Evolutionary conservation across 2,797 vertebrate genomes (phyloP), one percentile per base, ranked within the genome.

Genomic region (Lacerta agilis): DNA sequence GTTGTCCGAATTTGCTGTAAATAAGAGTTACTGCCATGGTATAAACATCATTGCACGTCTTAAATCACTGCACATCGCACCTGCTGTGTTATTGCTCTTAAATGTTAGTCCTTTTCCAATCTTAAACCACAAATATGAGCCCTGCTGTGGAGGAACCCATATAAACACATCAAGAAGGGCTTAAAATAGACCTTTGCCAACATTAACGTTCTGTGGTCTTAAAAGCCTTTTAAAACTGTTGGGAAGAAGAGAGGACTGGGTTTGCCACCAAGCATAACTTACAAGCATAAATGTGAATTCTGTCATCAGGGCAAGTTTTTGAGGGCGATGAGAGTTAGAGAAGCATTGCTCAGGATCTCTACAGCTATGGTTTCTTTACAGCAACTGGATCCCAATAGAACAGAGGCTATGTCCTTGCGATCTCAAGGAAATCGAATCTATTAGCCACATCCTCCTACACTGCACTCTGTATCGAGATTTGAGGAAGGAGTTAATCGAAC

Each of bases 31-130:
- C 38, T 43, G 86, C 67, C 20, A 23, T 17, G 15, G 18, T 36
- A 73, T 75, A 82, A 75, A 45, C 20, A 23, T 66, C 20, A 55
- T 10, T n/a, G 23, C 36, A 67, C 20, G 27, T 78, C 18, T 87
- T 23, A 67, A 75, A 81, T 64, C 49, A 45, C 27, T 49, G 38
- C 10, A 41, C 27, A 27, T 82, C 3, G 6, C 58, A 55, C 38
- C 58, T 64, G 38, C 82, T 85, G 55, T 17, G 49, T 0, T 1
- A 0, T 7, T 36, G 2, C 0, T 78, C 17, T 75, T 20, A 33
- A 7, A 1, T 36, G 0, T 20, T 82, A 73, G 15, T 33, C 45
- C 69, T 71, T n/a, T 17, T 55, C 58, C 36, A 11, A 82, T 87
- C n/a, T 5, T 86, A n/a, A 87, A 86, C 10, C 36, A 77, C 71